phyloP scores from a whole-genome alignment of 2,888 invertebrate species.

The Habroteleia sp. region DNA sequence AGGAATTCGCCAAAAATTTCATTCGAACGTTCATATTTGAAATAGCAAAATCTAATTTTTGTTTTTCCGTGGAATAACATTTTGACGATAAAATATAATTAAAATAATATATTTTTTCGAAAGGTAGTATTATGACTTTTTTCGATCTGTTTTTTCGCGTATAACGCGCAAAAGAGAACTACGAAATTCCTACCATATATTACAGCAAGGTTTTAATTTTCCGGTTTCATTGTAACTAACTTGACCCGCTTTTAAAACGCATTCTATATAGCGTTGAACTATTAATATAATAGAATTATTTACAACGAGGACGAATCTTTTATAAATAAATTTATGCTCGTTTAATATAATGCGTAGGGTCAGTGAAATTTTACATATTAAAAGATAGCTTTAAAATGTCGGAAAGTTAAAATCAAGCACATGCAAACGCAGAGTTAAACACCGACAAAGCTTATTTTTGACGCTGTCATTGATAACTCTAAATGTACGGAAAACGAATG shows the following conservation, averaged over 20 bases:
- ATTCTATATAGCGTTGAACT: slow-evolving; percentile 5
- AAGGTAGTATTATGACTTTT: neutral
- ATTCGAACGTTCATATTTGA: neutral
- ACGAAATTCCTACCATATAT: slow-evolving; percentile 19
- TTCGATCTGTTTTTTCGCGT: neutral
- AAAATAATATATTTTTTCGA: no score
- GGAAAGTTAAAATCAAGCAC: slow-evolving; percentile 9
- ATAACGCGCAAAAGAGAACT: slow-evolving; percentile 6
- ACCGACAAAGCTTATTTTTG: slow-evolving; percentile 43
- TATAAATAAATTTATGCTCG: slow-evolving; percentile 19
- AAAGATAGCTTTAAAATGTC: slow-evolving; percentile 6
- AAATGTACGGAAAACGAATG: slow-evolving; percentile 51
- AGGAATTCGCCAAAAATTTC: slow-evolving; percentile 5
- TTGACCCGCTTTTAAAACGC: slow-evolving; percentile 15
- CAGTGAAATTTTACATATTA: slow-evolving; percentile 3
- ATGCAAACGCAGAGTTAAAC: slow-evolving; percentile 17
- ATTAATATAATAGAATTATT: slow-evolving; percentile 38
- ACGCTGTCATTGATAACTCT: slow-evolving; percentile 45
- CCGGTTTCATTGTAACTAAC: slow-evolving; percentile 52
- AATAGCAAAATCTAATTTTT: slow-evolving; percentile 1
- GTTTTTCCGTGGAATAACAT: no score
- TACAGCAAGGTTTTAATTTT: slow-evolving; percentile 58
- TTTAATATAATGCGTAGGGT: slow-evolving; percentile 11
- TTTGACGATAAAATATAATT: no score
- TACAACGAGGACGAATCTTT: slow-evolving; percentile 16